These are phyloP conservation scores for Holacanthella duospinosa DNA, from an alignment of 2,888 invertebrate genomes.

Conservation along the genomic window DNA sequence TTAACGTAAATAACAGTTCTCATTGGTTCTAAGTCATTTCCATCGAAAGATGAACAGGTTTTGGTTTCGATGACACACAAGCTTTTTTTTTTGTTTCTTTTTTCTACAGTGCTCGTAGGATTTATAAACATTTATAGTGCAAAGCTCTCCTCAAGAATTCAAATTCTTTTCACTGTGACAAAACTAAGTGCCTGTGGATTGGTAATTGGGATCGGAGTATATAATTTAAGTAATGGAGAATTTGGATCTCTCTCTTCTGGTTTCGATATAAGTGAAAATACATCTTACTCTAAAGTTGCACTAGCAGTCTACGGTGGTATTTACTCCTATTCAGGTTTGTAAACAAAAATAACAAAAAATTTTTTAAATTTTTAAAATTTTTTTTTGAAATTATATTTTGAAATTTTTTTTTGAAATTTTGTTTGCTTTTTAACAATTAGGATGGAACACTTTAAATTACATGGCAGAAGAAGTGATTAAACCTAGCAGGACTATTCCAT, in stretches of 20 bases:
- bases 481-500: slow-evolving; percentile 46
- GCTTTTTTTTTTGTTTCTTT: no score
- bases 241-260: background rate
- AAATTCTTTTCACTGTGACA: background rate
- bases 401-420: background rate
- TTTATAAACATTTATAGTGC: slow-evolving; percentile 1
- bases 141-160: background rate
- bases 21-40: no score
- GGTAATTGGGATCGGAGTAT: slow-evolving; percentile 1
- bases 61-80: no score
- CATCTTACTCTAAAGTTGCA: background rate
- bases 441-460: background rate
- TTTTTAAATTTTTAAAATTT: no score
- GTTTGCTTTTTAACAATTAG: no score
- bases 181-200: background rate
- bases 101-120: background rate
- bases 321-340: background rate
- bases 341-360: no score
- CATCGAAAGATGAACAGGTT: no score
- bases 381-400: background rate
- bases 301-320: background rate
- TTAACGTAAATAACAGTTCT: background rate
- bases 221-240: background rate
- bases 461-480: slow-evolving; percentile 45
- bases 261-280: background rate